Evolutionary conservation across 2,113 vertebrate genomes (phyloP).

Genomic region (Myocastor coypus): DNA sequence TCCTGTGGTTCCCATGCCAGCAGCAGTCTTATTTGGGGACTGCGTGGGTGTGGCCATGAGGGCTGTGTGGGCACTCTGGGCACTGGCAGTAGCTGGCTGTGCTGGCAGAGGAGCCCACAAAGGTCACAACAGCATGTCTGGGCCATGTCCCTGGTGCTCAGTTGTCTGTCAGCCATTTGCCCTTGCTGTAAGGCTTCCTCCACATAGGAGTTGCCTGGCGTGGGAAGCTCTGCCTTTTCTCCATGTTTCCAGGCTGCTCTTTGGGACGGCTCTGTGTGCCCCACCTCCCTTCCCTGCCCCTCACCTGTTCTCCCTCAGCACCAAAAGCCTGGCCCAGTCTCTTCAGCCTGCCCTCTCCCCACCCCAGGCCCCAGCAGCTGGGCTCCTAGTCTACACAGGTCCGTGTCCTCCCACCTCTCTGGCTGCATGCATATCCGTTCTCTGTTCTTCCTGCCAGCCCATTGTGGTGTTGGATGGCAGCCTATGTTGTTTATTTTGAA

Average conservation of each 20-base stretch:
- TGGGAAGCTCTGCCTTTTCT: neutral
- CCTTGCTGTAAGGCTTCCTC: neutral
- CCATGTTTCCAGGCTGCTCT: neutral
- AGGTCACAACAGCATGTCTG: neutral
- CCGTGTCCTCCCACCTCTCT: neutral
- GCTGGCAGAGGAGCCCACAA: neutral
- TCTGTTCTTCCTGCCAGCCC: neutral
- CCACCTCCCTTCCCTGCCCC: neutral
- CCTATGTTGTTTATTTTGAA: conserved; percentile 11
- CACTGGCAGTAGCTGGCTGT: neutral
- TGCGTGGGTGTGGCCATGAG: too few relatives aligned
- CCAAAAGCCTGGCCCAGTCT: neutral
- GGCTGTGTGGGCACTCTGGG: neutral
- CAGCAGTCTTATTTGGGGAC: neutral
- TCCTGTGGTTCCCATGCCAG: neutral
- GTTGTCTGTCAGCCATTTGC: neutral
- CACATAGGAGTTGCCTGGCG: neutral
- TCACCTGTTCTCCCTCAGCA: neutral
- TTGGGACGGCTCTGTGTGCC: neutral
- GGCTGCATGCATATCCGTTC: neutral
- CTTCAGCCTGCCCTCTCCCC: neutral
- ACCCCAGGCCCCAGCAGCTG: neutral
- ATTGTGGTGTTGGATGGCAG: neutral
- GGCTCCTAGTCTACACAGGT: neutral
- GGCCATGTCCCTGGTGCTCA: fast-evolving